Evolutionary conservation across 2,888 invertebrate genomes (phyloP).

Genomic region (Himalopsyche kuldschensis): DNA sequence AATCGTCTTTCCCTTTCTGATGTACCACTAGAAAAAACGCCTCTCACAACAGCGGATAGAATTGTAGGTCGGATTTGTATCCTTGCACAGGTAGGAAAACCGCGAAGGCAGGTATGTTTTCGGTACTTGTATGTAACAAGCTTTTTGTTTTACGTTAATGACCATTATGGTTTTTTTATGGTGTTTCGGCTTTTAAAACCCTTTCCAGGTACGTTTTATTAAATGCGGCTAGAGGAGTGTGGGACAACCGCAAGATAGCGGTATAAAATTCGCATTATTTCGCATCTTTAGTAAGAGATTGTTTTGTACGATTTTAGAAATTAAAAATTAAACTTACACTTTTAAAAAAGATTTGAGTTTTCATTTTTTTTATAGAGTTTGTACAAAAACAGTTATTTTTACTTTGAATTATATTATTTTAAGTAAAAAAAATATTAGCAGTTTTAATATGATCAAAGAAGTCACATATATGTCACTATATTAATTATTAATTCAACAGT

Average conservation of each 20-base stretch:
- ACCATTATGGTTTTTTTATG: conserved; percentile 37
- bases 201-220: conserved; percentile 34
- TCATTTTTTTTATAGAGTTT: no score
- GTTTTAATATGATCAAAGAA: no score
- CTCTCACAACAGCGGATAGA: background rate
- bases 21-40: background rate
- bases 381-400: no score
- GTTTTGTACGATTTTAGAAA: background rate
- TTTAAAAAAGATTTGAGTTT: no score
- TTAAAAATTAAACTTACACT: background rate
- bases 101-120: background rate
- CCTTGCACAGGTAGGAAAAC: background rate
- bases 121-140: conserved; percentile 29
- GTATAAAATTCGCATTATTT: background rate
- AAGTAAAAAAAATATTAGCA: no score
- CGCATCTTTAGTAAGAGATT: background rate
- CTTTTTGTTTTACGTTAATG: conserved; percentile 39
- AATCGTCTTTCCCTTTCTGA: background rate
- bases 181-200: conserved; percentile 37
- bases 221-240: background rate
- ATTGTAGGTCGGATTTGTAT: background rate
- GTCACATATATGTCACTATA: no score
- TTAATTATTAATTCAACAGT: no score
- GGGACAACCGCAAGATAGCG: background rate
- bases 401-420: no score